These are phyloP conservation scores for Geotrypetes seraphini DNA, from an alignment of 2,797 vertebrate species.

Conservation along the genomic window DNA sequence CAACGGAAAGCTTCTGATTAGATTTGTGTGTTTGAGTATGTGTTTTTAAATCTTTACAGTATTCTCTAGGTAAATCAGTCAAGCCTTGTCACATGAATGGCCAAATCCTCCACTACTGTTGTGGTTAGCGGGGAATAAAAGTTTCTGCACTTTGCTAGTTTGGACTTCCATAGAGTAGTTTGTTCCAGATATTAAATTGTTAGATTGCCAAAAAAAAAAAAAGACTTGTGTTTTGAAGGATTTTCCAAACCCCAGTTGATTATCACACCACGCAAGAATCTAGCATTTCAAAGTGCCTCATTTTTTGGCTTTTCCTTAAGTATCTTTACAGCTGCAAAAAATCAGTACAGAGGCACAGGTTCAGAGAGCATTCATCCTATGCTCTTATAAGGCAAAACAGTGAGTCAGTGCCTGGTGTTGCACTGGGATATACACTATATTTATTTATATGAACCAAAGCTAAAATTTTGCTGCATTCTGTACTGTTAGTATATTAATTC, in stretches of 20 bases:
- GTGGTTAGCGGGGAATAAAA: conserved; percentile 29
- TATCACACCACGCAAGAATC: conserved; percentile 58
- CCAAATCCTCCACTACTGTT: conserved; percentile 30
- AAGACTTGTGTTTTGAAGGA: conserved; percentile 37
- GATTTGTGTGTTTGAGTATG: too few relatives aligned
- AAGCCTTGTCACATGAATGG: too few relatives aligned
- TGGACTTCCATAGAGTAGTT: conserved; percentile 44
- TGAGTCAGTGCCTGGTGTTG: conserved; percentile 17
- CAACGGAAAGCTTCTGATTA: too few relatives aligned
- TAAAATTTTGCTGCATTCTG: not conserved
- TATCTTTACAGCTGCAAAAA: conserved; percentile 62
- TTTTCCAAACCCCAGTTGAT: conserved; percentile 57
- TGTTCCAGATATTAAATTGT: conserved; percentile 57
- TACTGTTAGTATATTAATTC: not conserved
- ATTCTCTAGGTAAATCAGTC: too few relatives aligned
- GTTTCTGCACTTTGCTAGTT: conserved; percentile 42
- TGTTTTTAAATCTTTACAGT: too few relatives aligned
- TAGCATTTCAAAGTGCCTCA: conserved; percentile 34
- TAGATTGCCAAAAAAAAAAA: conserved; percentile 46
- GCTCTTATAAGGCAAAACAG: conserved; percentile 63
- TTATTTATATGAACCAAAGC: conserved; percentile 14
- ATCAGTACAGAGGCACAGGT: conserved; percentile 41
- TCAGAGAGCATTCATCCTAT: conserved; percentile 26
- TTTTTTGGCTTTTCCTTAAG: conserved; percentile 43
- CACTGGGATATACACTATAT: not conserved